phyloP scores from a whole-genome alignment of 2,113 vertebrate species.

The Rhinoderma darwinii region DNA sequence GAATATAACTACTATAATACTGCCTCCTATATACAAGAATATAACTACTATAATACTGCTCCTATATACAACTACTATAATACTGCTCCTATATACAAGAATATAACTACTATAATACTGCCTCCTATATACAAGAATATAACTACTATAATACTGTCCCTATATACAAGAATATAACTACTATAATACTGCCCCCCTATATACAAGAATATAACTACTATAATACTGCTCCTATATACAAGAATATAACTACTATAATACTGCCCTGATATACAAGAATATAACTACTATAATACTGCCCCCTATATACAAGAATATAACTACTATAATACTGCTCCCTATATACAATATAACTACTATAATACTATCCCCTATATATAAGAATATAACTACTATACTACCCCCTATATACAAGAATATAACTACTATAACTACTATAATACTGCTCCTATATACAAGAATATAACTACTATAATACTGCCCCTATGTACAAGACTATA shows the following conservation, averaged over 20 bases:
- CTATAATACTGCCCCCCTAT: background rate
- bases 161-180: too few relatives aligned
- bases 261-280: background rate
- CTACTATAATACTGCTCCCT: slow-evolving; percentile 1
- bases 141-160: slow-evolving; percentile 3
- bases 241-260: slow-evolving; percentile 2
- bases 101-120: too few relatives aligned
- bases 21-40: background rate
- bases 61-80: background rate
- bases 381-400: background rate
- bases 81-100: too few relatives aligned
- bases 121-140: slow-evolving; percentile 2
- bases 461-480: too few relatives aligned
- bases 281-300: slow-evolving; percentile 8
- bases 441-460: too few relatives aligned
- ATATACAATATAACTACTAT: slow-evolving; percentile 8
- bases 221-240: background rate
- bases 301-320: background rate
- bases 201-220: slow-evolving; percentile 9
- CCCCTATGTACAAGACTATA: background rate
- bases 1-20: slow-evolving; percentile 13
- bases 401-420: background rate
- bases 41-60: slow-evolving; percentile 7
- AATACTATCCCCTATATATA: slow-evolving; percentile 1
- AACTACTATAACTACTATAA: slow-evolving; percentile 9